phyloP scores from a whole-genome alignment of 2,888 invertebrate species.

The Epistrophella euchroma region DNA sequence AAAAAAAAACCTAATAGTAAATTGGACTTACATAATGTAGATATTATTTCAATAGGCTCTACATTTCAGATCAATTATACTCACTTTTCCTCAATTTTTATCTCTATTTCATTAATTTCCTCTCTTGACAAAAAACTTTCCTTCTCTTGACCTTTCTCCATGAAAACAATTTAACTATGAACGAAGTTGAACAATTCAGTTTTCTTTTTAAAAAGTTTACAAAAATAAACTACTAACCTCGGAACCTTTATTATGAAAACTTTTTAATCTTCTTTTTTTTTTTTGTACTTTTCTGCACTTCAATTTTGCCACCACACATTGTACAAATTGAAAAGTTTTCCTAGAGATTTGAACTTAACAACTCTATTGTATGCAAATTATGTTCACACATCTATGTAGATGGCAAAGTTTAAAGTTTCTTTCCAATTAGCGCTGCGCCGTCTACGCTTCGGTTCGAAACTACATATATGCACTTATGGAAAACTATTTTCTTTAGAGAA shows the following conservation, averaged over 20 bases:
- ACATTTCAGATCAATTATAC: background rate
- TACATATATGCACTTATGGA: background rate
- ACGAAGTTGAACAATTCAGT: background rate
- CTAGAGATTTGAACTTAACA: constrained; percentile 7
- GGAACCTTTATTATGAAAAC: constrained; percentile 13
- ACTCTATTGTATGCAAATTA: constrained; percentile 27
- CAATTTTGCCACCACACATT: constrained; percentile 2
- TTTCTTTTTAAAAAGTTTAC: background rate
- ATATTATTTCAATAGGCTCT: background rate
- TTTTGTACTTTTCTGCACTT: background rate
- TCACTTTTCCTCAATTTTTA: background rate
- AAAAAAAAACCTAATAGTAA: no score
- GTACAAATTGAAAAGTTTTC: constrained; percentile 3
- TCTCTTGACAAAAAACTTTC: background rate
- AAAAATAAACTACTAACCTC: background rate
- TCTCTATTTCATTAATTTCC: background rate
- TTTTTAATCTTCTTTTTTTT: background rate
- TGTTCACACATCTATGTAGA: constrained; percentile 13
- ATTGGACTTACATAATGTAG: no score
- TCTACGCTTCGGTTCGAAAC: background rate
- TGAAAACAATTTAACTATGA: background rate
- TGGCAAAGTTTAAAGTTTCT: constrained; percentile 13
- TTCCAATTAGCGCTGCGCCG: background rate
- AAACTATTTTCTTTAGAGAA: background rate
- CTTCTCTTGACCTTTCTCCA: background rate